Evolutionary conservation across 2,113 vertebrate genomes (phyloP).

Genomic region (Noturus placidus): DNA sequence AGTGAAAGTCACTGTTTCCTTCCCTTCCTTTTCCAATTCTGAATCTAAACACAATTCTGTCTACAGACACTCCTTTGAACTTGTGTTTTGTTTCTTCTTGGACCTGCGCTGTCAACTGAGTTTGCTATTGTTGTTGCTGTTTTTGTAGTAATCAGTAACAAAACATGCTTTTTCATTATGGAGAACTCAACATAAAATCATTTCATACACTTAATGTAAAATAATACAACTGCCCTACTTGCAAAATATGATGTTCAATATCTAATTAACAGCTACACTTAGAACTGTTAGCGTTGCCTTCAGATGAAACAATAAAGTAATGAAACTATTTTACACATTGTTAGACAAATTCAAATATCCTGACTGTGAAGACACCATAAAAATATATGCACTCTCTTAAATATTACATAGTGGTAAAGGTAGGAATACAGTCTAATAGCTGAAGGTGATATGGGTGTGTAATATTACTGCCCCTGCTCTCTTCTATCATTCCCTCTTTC

Average conservation of each 20-base stretch:
- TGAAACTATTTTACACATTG: not conserved
- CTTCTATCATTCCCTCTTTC: conserved; percentile 41
- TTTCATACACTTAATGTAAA: not conserved
- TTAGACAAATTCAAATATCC: not conserved
- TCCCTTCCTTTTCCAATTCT: not conserved
- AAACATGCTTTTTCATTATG: not conserved
- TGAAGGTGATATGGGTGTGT: conserved; percentile 17
- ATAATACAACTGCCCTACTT: not conserved
- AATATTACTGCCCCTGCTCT: not conserved
- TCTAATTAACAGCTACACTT: not conserved
- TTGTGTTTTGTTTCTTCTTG: too few relatives aligned
- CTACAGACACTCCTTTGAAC: not conserved
- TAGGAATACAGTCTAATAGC: conserved; percentile 24
- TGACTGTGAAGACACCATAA: not conserved
- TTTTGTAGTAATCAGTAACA: not conserved
- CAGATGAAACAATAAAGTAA: not conserved
- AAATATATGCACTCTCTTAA: not conserved
- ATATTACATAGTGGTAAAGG: conserved; percentile 29
- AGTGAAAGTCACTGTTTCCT: not conserved
- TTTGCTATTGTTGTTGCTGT: too few relatives aligned
- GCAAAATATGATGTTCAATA: not conserved
- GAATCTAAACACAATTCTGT: not conserved
- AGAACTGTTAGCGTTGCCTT: not conserved
- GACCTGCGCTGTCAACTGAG: too few relatives aligned
- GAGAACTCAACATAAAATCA: not conserved